Percentiles rank a stretch among this genome's conserved stretches.
phyloP scores from a whole-genome alignment of 2,797 vertebrate species.

The Numenius phaeopus region DNA sequence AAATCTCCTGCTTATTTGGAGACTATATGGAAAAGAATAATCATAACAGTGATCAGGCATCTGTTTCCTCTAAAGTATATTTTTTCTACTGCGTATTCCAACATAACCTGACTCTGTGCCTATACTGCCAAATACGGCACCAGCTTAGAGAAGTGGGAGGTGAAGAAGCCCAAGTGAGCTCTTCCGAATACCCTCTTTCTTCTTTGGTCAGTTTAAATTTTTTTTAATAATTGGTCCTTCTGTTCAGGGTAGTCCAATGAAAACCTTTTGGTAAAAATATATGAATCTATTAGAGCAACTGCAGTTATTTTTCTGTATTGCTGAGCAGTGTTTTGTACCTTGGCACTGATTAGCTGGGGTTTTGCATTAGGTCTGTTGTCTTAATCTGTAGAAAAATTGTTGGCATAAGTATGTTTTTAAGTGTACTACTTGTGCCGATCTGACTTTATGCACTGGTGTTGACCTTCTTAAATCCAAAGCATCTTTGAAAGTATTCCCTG shows the following conservation, averaged over 20 bases:
- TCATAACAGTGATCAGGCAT: neutral
- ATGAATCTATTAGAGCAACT: neutral
- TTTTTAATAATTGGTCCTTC: neutral
- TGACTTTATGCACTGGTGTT: neutral
- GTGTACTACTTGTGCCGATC: accelerated
- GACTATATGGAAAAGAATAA: neutral
- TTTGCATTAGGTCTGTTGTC: neutral
- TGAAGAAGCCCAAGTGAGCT: neutral
- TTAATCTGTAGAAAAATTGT: neutral
- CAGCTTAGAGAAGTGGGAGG: neutral
- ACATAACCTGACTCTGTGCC: neutral
- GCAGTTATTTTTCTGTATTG: neutral
- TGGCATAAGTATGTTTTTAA: neutral
- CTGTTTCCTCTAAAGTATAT: neutral
- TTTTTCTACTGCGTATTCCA: neutral
- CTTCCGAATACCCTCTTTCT: neutral
- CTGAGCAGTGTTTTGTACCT: neutral
- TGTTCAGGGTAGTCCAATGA: neutral
- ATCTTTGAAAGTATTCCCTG: neutral
- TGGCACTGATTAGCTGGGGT: neutral
- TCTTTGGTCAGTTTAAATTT: neutral
- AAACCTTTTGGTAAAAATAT: neutral
- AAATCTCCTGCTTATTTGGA: neutral
- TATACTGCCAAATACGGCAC: neutral
- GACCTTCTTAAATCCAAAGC: neutral